Conservation (phyloP, 2,888 invertebrate genomes). For the Hydrotaea diabolus region DNA sequence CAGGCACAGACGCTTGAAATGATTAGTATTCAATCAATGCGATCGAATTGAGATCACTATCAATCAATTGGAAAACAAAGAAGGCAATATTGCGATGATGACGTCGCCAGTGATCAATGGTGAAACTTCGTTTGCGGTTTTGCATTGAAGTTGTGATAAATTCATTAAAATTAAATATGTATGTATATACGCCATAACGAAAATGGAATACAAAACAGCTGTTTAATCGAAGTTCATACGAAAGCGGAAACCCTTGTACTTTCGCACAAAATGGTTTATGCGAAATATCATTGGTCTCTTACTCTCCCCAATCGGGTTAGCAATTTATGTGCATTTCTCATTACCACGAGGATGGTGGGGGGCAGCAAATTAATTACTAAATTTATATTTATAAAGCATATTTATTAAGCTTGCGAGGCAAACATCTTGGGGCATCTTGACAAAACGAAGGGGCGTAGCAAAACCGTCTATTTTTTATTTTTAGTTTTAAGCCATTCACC, state of each 20-base stretch:
- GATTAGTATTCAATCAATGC: slow-evolving; percentile 12
- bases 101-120: not conserved
- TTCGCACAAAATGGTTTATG: not conserved
- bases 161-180: not conserved
- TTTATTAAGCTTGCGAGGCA: too few species aligned
- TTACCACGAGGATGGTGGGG: too few species aligned
- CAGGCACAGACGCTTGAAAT: not conserved
- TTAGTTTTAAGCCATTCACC: too few species aligned
- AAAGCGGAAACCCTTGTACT: not conserved
- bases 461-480: too few species aligned
- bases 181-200: not conserved
- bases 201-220: not conserved
- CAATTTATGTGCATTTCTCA: not conserved
- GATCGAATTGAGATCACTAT: slow-evolving; percentile 5
- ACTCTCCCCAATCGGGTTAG: not conserved
- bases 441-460: too few species aligned
- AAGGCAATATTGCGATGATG: not conserved
- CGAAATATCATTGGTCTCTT: not conserved
- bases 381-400: too few species aligned
- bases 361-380: too few species aligned
- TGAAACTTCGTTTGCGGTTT: not conserved
- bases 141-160: not conserved
- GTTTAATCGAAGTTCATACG: too few species aligned
- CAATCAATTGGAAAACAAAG: not conserved
- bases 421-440: too few species aligned